These are phyloP conservation scores for Lepidurus apus DNA, from an alignment of 1,140 invertebrate species.

Conservation along the genomic window DNA sequence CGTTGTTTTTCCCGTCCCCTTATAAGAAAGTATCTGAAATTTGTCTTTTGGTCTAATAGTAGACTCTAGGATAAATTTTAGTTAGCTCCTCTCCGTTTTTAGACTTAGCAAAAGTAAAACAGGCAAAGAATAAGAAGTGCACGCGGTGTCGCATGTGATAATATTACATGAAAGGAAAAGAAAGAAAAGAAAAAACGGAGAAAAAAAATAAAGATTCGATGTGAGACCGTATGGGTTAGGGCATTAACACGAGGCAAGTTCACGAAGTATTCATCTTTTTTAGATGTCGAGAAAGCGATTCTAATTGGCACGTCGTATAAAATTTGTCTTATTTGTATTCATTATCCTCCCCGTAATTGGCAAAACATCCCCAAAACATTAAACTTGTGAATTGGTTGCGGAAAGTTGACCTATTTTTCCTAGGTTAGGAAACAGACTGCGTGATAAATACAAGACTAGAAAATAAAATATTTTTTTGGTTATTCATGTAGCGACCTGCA, in stretches of 20 bases:
- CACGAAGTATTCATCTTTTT: background rate
- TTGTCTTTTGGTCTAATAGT: background rate
- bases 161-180: background rate
- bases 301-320: background rate
- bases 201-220: too few species aligned
- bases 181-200: too few species aligned
- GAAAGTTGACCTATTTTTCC: background rate
- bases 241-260: background rate
- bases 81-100: background rate
- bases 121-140: background rate
- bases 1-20: background rate
- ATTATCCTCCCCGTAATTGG: background rate
- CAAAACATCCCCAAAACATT: background rate
- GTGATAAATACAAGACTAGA: slow-evolving; percentile 6
- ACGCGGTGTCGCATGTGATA: slow-evolving; percentile 16
- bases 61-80: background rate
- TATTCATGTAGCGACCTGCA: background rate
- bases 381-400: background rate
- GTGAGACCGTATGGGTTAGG: background rate
- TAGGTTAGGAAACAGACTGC: background rate
- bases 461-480: background rate
- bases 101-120: background rate
- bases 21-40: background rate
- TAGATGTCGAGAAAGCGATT: background rate
- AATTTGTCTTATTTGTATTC: background rate